Base-by-base conservation (phyloP, 2,888 invertebrate genomes). In the Aplocera efformata region DNA sequence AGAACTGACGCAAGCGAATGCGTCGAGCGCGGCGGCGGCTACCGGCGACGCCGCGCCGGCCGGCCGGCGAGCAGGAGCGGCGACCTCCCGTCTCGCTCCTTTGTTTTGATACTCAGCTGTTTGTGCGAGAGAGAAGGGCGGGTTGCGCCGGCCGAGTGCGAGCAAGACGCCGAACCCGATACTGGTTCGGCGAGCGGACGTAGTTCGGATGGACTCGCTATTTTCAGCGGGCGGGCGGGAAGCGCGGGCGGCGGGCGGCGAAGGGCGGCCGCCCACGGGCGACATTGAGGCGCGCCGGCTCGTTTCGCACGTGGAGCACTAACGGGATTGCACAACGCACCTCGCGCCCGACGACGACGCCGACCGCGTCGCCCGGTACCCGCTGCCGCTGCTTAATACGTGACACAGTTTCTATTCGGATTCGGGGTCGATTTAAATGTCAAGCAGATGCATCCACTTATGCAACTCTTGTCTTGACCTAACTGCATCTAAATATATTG, bases 81-180 rank as follows among this genome's bases (percentile, higher is more conserved):
- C 78, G 79, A 84, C 81, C 72, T 71, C 72, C 82, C 79, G 88
- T 86, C 84, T 84, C 88, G 67, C 79, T 83, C 78, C 74, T 86
- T 89, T 89, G 89, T 88, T 88, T 86, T 89, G 88, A 84, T 88
- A 84, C 86, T 88, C 88, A 88, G 88, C 88, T 88, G 86, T 85
- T 86, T 66, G 75, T 50, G 67, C 44, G 74, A 79, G 69, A 53
- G 79, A 72, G 79, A 74, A 46, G 55, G 30, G 51, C 51, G 13
- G 13, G 22, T 22, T 8, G 49, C 43, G 58, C 77, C 76, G 59
- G 53, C 40, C 61, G 79, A 77, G 59, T 36, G 13, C 13, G 55
- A 30, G 51, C 51, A 5, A 5, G 22, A 24, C 10, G 48, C 43
- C 57, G 77, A 76, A 58, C 53, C 40, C 61, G 79, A 77, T 58